Conservation (phyloP, 2,797 vertebrate genomes). For the Sitta carolinensis region DNA sequence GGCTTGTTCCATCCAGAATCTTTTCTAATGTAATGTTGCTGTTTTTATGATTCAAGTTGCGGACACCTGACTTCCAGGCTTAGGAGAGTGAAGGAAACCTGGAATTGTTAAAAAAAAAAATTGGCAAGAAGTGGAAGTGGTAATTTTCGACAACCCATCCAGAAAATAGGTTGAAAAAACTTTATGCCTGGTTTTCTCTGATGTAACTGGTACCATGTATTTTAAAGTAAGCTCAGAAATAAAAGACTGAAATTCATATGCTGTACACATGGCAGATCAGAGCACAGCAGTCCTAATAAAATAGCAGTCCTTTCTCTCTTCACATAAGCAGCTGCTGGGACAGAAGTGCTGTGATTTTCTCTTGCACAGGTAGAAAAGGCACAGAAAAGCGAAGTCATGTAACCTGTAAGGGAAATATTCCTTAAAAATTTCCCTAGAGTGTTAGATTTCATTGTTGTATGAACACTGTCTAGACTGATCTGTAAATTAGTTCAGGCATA, state of each 20-base stretch:
- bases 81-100: not conserved
- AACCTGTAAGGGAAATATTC: not conserved
- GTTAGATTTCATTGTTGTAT: not conserved
- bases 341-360: not conserved
- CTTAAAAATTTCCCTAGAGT: not conserved
- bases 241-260: not conserved
- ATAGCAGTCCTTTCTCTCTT: not conserved
- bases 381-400: not conserved
- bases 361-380: not conserved
- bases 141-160: not conserved
- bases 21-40: not conserved
- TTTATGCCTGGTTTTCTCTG: not conserved
- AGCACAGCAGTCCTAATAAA: not conserved
- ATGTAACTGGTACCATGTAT: not conserved
- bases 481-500: not conserved
- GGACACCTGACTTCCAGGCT: not conserved
- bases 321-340: not conserved
- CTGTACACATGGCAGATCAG: not conserved
- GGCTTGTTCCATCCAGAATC: not conserved
- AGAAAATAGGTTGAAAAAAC: not conserved
- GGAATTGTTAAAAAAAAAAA: not conserved
- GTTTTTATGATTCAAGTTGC: not conserved
- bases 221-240: not conserved
- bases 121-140: not conserved
- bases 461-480: not conserved